A percentile compares a stretch with the other conserved stretches of the same genome.
phyloP scores from a whole-genome alignment of 2,113 vertebrate species.

The Genyomyrus donnyi region DNA sequence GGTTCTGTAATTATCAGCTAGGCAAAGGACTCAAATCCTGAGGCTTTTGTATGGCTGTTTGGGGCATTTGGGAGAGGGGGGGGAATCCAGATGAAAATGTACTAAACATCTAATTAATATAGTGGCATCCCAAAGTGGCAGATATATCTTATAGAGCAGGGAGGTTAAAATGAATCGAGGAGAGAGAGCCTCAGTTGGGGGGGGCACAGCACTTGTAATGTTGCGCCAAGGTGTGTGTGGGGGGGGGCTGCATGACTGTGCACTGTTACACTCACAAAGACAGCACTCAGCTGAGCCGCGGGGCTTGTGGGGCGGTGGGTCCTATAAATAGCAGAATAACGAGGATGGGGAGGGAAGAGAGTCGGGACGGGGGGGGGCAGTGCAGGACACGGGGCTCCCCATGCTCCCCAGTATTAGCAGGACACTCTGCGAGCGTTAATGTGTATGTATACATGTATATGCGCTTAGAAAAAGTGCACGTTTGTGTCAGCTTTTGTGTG shows the following conservation, averaged over 20 bases:
- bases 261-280: not conserved
- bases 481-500: not conserved
- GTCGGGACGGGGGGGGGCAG: not conserved
- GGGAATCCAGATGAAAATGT: not conserved
- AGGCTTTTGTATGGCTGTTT: not conserved
- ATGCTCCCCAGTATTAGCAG: not conserved
- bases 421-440: not conserved
- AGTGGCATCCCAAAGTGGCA: not conserved
- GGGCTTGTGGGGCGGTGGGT: not conserved
- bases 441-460: not conserved
- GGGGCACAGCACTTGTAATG: not conserved
- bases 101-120: not conserved
- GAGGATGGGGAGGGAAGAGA: slow-evolving; percentile 1
- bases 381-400: not conserved
- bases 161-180: not conserved
- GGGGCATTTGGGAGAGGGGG: not conserved
- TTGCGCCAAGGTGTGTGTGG: not conserved
- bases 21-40: not conserved
- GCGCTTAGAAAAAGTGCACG: not conserved
- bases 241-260: not conserved
- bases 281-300: not conserved
- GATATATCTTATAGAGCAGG: not conserved
- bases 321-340: slow-evolving; percentile 24
- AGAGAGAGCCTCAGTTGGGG: not conserved
- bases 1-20: not conserved